Evolutionary conservation across 1,140 invertebrate genomes (phyloP), one percentile per base, ranked within the genome.

Genomic region (Drosophila simulans): DNA sequence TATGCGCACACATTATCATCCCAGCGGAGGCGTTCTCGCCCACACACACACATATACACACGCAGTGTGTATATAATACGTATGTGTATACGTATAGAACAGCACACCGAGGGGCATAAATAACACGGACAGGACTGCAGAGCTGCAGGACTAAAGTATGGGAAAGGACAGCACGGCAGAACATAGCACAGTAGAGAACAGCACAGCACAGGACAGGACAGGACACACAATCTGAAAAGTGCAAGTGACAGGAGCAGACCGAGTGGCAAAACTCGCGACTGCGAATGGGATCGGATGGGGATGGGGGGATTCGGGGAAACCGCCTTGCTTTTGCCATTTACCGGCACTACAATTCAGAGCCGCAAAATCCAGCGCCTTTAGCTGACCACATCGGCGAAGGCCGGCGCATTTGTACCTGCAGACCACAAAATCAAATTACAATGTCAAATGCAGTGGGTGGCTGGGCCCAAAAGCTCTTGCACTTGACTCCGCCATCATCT

Each of bases 1-100:
- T 79, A 86, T 88, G 83, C 71, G 84, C 83, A 86, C 83, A 89
- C 80, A 89, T 86, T 79, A 85, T 88, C 85, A 40, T 39, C 12
- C 27, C 46, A 12, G 59, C 45, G 59, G 45, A 64, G 63, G 63
- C 45, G 43, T 65, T 31, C 37, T 8, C 64, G 13, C 64, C 20
- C 45, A 17, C 31, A 35, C 13, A 8, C 13, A n/a, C 7, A 22
- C 20, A 22, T 2, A 25, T 3, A n/a, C 13, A n/a, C 1, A 8
- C 0, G 13, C 13, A 17, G 27, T 0, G 1, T 1, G 8, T 1
- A 25, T 13, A 17, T 8, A 31, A 10, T 17, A 4, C 46, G 20
- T 22, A 22, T 4, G 4, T 1, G 8, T 1, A 25, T 13, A 17
- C 5, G 31, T 17, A n/a, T 42, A 3, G 35, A 13, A 5, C 8